These are phyloP conservation scores for Porites australiensis DNA, from an alignment of 64 coral and sea anemone genomes.

Conservation along the genomic window DNA sequence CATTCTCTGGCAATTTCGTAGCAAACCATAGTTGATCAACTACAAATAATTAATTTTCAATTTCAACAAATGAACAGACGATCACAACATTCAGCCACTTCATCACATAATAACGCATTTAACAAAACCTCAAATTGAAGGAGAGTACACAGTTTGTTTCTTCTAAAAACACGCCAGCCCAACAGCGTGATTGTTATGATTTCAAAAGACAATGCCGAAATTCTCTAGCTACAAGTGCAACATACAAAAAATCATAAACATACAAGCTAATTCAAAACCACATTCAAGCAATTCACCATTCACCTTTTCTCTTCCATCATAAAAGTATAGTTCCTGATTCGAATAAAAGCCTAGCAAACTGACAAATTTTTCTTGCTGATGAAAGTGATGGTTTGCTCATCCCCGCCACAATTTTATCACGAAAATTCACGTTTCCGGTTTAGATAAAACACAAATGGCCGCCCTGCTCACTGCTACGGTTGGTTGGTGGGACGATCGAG, in stretches of 20 bases:
- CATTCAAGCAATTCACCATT: neutral
- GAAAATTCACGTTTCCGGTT: constrained; percentile 30
- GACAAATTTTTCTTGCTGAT: constrained; percentile 6
- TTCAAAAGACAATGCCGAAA: constrained; percentile 48
- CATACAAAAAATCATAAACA: neutral
- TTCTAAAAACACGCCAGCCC: constrained; percentile 35
- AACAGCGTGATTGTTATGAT: constrained; percentile 35
- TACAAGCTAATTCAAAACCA: neutral
- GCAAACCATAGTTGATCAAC: too few relatives aligned
- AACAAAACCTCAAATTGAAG: neutral
- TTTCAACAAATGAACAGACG: constrained; percentile 20
- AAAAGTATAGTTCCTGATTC: neutral
- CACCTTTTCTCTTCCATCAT: constrained; percentile 33
- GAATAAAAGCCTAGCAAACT: constrained; percentile 1
- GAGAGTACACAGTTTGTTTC: neutral
- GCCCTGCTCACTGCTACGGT: neutral
- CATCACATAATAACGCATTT: neutral
- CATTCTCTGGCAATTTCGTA: too few relatives aligned
- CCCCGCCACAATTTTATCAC: neutral
- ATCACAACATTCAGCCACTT: neutral
- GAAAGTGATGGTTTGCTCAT: constrained; percentile 27
- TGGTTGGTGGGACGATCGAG: neutral
- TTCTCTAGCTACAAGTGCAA: constrained; percentile 7
- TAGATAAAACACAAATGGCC: neutral
- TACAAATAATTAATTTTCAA: neutral